Evolutionary conservation across 2,113 vertebrate genomes (phyloP), one percentile per base, ranked within the genome.

Genomic region (Centrocercus urophasianus): DNA sequence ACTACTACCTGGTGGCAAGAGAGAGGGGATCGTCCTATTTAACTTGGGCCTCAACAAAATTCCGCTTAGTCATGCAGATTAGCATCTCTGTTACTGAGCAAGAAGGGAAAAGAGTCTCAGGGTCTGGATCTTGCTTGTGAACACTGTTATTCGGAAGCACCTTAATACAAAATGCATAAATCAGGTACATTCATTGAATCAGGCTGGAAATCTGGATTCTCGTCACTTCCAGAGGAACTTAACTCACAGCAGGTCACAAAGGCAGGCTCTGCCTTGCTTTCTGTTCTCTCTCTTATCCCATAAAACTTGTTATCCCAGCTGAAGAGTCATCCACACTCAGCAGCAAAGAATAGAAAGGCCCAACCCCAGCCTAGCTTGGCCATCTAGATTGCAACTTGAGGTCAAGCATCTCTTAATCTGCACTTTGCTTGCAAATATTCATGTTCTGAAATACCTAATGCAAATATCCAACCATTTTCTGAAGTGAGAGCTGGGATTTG

Each of bases 71-170:
- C 28, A 40, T 34, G 13, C 48, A 77, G 42, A 48, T 28, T 18
- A 0, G 0, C 1, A 18, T 19, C 60, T 84, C 32, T 65, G 2
- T 43, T n/a, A 7, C 30, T 65, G 43, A 81, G 10, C 27, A 43
- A 76, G 40, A 86, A 78, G 6, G 10, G 27, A 40, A 84, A 42
- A 60, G 48, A 20, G 9, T 67, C 34, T 16, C 24, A 27, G 6
- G 27, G 6, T 27, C 82, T 81, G 7, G 24, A 74, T 84, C 13
- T 32, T 56, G 38, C 34, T 56, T 70, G 24, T 59, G 43, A 56
- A 17, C 36, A 27, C 13, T 48, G 10, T 54, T 56, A 77, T 4
- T 40, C 1, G 4, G 60, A 60, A 81, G 43, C 3, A 77, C 2
- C 22, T 83, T 4, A 2, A 60, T 28, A 11, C 18, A 71, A 84